Base-by-base conservation (phyloP, 2,113 vertebrate genomes). In the Anoura caudifer region DNA sequence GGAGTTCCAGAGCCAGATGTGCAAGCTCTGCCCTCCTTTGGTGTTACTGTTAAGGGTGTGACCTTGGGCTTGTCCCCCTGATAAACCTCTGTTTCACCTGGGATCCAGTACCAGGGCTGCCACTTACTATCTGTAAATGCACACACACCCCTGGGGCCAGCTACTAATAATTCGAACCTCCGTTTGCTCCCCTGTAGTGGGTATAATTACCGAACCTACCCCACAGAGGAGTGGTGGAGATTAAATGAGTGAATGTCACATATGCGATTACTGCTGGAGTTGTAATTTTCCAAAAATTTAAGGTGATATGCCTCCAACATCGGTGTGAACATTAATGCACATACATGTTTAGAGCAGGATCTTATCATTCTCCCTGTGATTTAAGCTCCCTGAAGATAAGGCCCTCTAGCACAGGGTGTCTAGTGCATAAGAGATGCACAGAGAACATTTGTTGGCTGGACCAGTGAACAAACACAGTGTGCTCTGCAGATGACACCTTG, bases 331-430 rank as follows among this genome's bases (percentile, higher is more conserved):
- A 5, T 72, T 87, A 1, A 33, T 1, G 14, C 17, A 17, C 0
- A 0, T 33, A 7, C 1, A 2, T 45, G 20, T 87, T 75, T 11
- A 17, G 41, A 87, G 33, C 1, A 0, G 10, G 15, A 2, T 16
- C 36, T 52, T 12, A 5, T 2, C 13, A 0, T 47, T 26, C 3
- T 56, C 41, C 10, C 0, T 3, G 0, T 2, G 47, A 36, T 33
- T 5, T 14, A 13, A 69, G 70, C 81, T 76, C 20, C 36, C 33
- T 1, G 3, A 67, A 41, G 26, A 10, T 50, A n/a, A 14, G 56
- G 31, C 45, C 54, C 28, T 69, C 50, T 61, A 12, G 22, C 52
- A 67, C 31, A 70, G 33, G 36, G 45, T 22, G 19, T 54, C 15
- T 28, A 3, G 33, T 17, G 5, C 4, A 0, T 2, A 10, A 20